These are phyloP conservation scores for Agrotis puta DNA, from an alignment of 2,888 invertebrate species.

Conservation along the genomic window DNA sequence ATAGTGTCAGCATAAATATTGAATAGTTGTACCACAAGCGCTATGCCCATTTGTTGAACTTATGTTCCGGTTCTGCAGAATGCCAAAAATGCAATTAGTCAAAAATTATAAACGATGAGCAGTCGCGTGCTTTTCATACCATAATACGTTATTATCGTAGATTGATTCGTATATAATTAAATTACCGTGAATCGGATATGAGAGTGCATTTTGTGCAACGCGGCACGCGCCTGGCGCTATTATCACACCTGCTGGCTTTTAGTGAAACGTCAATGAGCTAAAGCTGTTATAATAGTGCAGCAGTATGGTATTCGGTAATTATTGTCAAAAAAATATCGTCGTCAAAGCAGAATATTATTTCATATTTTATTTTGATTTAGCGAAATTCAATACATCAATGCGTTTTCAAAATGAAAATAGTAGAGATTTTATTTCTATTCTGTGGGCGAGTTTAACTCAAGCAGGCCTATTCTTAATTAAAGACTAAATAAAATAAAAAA, in stretches of 20 bases:
- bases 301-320: background rate
- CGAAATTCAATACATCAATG: no score
- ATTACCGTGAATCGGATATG: conserved; percentile 63
- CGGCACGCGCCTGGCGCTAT: conserved; percentile 51
- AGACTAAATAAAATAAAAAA: no score
- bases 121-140: conserved; percentile 9
- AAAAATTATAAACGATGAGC: conserved; percentile 9
- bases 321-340: background rate
- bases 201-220: conserved; percentile 67
- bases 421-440: no score
- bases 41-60: background rate
- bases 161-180: conserved; percentile 60
- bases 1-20: no score
- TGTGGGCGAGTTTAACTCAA: no score
- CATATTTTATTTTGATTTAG: no score
- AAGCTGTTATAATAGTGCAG: conserved; percentile 31
- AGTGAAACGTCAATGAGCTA: conserved; percentile 9
- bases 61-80: background rate
- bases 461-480: no score
- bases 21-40: background rate
- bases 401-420: no score
- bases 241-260: conserved; percentile 58
- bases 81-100: background rate
- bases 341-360: background rate
- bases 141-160: conserved; percentile 1